These are phyloP conservation scores for Haemorhous mexicanus DNA, from an alignment of 2,113 vertebrate genomes.

Conservation along the genomic window DNA sequence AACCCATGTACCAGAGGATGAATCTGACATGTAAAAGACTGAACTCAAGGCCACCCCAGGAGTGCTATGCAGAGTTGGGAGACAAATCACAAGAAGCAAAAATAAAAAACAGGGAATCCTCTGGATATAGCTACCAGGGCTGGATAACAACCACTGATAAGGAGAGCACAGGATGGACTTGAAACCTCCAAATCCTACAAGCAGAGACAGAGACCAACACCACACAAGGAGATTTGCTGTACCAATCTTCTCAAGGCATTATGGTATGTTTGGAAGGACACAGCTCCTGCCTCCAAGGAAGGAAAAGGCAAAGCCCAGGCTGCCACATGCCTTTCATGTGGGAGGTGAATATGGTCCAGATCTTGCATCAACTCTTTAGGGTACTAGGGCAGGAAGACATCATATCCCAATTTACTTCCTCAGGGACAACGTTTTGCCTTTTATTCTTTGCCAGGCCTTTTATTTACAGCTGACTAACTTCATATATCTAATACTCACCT, in stretches of 20 bases:
- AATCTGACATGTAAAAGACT: neutral
- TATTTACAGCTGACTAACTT: constrained; percentile 47
- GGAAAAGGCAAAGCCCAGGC: neutral
- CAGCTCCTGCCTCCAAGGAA: neutral
- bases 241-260: neutral
- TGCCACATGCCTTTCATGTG: neutral
- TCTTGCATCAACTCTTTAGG: neutral
- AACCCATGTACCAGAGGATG: neutral
- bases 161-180: neutral
- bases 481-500: constrained; percentile 54
- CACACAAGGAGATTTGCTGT: neutral
- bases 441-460: constrained; percentile 50
- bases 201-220: neutral
- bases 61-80: neutral
- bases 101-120: neutral
- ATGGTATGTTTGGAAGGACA: neutral
- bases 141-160: neutral
- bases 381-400: constrained; percentile 12
- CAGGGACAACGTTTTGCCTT: constrained; percentile 24
- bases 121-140: neutral
- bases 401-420: neutral
- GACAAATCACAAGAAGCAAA: neutral
- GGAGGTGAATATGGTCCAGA: neutral
- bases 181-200: neutral
- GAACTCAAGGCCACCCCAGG: neutral